phyloP scores from a whole-genome alignment of 2,797 vertebrate genomes.

The Meriones psammophilus region DNA sequence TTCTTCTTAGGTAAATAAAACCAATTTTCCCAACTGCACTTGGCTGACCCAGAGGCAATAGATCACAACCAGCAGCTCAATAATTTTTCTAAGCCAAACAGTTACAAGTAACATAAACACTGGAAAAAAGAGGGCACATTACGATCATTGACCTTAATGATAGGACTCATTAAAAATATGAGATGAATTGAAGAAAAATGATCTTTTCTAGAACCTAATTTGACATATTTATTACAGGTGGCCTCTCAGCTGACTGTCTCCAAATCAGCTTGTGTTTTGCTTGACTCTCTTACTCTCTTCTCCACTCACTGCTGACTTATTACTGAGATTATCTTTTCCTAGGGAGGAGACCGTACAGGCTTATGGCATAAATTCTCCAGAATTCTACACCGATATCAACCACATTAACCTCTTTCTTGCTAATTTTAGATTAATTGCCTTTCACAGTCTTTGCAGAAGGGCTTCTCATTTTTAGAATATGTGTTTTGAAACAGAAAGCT shows the following conservation, averaged over 20 bases:
- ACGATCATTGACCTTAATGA: not conserved
- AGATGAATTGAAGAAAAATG: not conserved
- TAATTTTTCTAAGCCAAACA: not conserved
- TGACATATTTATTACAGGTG: not conserved
- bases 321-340: constrained; percentile 33
- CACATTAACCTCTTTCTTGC: not conserved
- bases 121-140: not conserved
- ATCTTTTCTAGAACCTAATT: constrained; percentile 12
- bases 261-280: not conserved
- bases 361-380: not conserved
- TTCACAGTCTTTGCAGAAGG: constrained; percentile 45
- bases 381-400: constrained; percentile 48
- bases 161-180: not conserved
- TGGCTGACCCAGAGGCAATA: not conserved
- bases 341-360: constrained; percentile 39
- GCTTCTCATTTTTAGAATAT: constrained; percentile 39
- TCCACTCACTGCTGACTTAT: not conserved
- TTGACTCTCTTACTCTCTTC: not conserved
- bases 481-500: constrained; percentile 54
- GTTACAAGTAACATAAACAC: not conserved
- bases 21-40: constrained; percentile 7
- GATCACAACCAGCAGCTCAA: not conserved
- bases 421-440: constrained; percentile 64
- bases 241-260: not conserved
- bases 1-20: constrained; percentile 48